These are phyloP conservation scores for Melolontha melolontha DNA, from an alignment of 2,888 invertebrate genomes.

Conservation along the genomic window DNA sequence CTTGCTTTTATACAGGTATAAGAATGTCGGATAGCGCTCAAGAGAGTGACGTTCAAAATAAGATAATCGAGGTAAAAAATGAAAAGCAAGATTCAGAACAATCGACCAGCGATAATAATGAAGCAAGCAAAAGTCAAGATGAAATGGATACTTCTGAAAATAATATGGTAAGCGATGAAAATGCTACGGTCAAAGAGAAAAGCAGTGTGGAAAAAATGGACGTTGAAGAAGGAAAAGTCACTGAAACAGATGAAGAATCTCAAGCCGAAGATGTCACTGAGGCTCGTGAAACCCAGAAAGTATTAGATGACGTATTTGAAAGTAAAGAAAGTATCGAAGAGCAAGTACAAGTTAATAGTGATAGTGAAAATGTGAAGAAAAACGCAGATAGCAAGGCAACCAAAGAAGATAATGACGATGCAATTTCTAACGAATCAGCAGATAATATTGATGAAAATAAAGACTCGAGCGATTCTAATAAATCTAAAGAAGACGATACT, in stretches of 20 bases:
- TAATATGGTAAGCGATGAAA: background rate
- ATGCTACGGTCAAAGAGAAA: background rate
- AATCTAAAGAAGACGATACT: background rate
- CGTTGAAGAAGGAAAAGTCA: slow-evolving; percentile 3
- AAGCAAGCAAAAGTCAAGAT: background rate
- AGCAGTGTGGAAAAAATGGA: slow-evolving; percentile 13
- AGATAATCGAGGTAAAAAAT: too few species aligned
- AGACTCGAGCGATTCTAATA: background rate
- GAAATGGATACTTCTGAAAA: background rate
- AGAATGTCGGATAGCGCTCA: too few species aligned
- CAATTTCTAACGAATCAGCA: slow-evolving; percentile 4
- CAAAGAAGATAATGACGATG: background rate
- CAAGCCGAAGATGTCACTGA: slow-evolving; percentile 28
- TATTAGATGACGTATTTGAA: slow-evolving; percentile 24
- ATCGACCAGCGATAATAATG: too few species aligned
- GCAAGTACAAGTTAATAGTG: background rate
- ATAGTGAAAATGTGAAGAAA: background rate
- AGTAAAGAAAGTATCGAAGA: slow-evolving; percentile 27
- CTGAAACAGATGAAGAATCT: slow-evolving; percentile 39
- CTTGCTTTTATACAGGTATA: too few species aligned
- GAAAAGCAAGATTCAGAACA: too few species aligned
- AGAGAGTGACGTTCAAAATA: too few species aligned
- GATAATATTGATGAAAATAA: background rate
- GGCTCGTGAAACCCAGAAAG: slow-evolving; percentile 1
- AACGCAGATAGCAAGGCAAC: slow-evolving; percentile 2